phyloP scores from a whole-genome alignment of 2,888 invertebrate species.

The Tetranychus piercei region DNA sequence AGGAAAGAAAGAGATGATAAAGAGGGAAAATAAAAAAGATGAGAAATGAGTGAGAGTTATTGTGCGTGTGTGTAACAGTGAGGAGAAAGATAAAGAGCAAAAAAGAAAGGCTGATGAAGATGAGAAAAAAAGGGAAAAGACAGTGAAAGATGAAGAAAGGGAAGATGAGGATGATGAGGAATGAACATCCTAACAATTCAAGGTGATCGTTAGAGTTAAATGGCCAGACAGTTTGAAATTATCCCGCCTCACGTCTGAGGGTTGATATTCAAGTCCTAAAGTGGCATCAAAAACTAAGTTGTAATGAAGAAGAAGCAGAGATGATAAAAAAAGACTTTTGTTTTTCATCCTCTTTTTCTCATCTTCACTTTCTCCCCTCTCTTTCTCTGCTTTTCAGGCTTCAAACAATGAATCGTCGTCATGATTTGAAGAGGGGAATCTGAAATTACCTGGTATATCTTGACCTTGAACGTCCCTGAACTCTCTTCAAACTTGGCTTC shows the following conservation, averaged over 20 bases:
- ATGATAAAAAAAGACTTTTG: background rate
- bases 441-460: background rate
- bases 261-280: no score
- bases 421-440: background rate
- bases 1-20: background rate
- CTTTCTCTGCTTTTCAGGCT: background rate
- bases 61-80: background rate
- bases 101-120: background rate
- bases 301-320: background rate
- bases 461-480: background rate
- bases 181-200: background rate
- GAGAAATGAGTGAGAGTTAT: no score
- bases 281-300: no score
- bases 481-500: background rate
- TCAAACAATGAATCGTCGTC: background rate
- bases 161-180: background rate
- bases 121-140: background rate
- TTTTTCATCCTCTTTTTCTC: background rate
- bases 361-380: background rate
- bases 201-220: background rate
- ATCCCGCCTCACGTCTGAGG: background rate
- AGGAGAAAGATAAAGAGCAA: background rate
- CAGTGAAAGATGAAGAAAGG: background rate
- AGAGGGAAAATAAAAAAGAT: background rate
- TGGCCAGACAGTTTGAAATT: conserved; percentile 1